These are phyloP conservation scores for Solen grandis DNA, from an alignment of 1,140 invertebrate species.

Conservation along the genomic window DNA sequence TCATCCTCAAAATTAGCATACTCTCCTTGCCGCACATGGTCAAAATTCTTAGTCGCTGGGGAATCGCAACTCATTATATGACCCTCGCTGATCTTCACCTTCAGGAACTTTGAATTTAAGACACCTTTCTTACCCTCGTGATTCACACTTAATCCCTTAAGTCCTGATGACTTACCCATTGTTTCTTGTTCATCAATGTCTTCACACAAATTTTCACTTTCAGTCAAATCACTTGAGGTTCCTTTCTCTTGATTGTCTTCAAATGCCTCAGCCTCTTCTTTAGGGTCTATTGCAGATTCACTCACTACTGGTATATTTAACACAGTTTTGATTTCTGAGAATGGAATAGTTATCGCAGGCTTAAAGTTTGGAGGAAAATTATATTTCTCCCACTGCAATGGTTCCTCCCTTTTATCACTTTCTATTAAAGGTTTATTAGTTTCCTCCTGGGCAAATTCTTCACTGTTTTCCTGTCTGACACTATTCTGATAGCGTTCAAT, in stretches of 20 bases:
- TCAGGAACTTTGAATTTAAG: not conserved
- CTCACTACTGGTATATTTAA: not conserved
- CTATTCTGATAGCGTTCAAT: conserved; percentile 20
- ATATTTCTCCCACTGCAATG: conserved; percentile 27
- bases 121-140: too few species aligned
- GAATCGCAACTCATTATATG: not conserved
- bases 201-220: not conserved
- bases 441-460: not conserved
- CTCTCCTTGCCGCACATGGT: conserved; percentile 37
- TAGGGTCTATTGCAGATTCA: not conserved
- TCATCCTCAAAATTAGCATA: conserved; percentile 54
- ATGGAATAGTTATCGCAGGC: conserved; percentile 30
- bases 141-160: too few species aligned
- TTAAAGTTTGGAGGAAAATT: conserved; percentile 44
- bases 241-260: not conserved
- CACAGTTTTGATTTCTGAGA: conserved; percentile 39
- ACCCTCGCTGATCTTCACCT: conserved; percentile 8
- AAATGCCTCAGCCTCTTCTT: not conserved
- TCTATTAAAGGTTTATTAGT: too few species aligned
- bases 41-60: conserved; percentile 34
- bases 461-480: conserved; percentile 33
- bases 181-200: not conserved
- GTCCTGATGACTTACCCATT: not conserved
- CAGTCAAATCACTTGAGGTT: not conserved
- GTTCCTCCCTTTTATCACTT: conserved; percentile 5